phyloP scores from a whole-genome alignment of 2,888 invertebrate species.

The Lissonota sp. region DNA sequence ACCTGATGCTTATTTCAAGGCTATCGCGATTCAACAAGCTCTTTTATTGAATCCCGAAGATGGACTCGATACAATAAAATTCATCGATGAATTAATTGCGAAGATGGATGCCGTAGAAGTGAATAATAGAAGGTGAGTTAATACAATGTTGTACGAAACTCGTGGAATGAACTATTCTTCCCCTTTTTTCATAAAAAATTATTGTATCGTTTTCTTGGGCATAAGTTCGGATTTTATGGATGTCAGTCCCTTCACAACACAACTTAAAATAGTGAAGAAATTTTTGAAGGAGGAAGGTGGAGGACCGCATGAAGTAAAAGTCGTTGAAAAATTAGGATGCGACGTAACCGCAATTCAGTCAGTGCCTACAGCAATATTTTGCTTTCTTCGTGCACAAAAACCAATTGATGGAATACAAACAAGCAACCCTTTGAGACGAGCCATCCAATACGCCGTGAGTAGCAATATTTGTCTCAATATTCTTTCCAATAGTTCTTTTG shows the following conservation, averaged over 20 bases:
- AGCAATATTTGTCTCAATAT: background rate
- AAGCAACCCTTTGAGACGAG: conserved; percentile 86
- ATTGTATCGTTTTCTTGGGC: conserved; percentile 33
- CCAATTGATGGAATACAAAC: conserved; percentile 85
- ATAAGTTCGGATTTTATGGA: conserved; percentile 81
- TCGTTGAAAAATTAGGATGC: conserved; percentile 86
- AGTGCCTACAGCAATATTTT: conserved; percentile 90
- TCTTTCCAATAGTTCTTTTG: too few species aligned
- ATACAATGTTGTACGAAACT: too few species aligned
- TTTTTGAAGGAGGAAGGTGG: conserved; percentile 72
- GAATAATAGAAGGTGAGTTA: conserved; percentile 82
- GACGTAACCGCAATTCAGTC: conserved; percentile 88
- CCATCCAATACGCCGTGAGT: conserved; percentile 87
- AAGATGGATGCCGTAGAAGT: conserved; percentile 85
- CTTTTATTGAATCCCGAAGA: conserved; percentile 83
- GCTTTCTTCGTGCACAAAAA: conserved; percentile 86
- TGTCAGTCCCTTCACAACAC: conserved; percentile 85
- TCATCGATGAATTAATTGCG: conserved; percentile 84
- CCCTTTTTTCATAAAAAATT: background rate
- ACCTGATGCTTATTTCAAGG: conserved; percentile 78
- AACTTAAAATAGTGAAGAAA: conserved; percentile 84
- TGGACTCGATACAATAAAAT: conserved; percentile 84
- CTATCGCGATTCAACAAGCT: conserved; percentile 86
- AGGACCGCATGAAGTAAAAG: conserved; percentile 83
- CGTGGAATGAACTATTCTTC: too few species aligned